A percentile compares a stretch with the other conserved stretches of the same genome.
Evolutionary conservation across 2,113 vertebrate genomes (phyloP).

Genomic region (Martes martes): DNA sequence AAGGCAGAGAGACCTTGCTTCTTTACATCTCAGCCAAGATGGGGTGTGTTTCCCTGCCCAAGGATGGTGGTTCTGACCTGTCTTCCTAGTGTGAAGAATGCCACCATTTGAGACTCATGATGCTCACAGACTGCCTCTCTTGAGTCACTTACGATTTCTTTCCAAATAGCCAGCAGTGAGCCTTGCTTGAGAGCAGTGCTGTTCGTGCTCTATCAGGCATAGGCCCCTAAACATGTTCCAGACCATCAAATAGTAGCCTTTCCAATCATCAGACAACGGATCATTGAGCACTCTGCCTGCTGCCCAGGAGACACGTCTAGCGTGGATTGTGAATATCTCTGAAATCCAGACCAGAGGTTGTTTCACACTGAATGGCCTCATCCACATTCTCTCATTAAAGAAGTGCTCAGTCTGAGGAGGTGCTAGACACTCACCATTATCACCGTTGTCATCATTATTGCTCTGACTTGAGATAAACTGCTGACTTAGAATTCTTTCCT

Average conservation of each 20-base stretch:
- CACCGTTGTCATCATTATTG: background rate
- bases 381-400: background rate
- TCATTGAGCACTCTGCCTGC: background rate
- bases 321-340: background rate
- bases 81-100: background rate
- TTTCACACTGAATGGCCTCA: background rate
- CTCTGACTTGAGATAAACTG: background rate
- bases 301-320: background rate
- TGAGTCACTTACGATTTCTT: background rate
- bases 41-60: background rate
- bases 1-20: background rate
- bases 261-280: background rate
- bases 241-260: background rate
- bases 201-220: background rate
- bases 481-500: background rate
- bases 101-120: background rate
- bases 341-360: background rate
- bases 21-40: background rate
- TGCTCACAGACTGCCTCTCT: background rate
- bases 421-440: too few relatives aligned
- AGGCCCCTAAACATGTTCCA: background rate
- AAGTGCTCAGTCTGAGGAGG: background rate
- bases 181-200: background rate
- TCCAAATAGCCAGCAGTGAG: background rate
- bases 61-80: background rate